Conservation (phyloP, 2,888 invertebrate species). For the Amaurobius ferox region DNA sequence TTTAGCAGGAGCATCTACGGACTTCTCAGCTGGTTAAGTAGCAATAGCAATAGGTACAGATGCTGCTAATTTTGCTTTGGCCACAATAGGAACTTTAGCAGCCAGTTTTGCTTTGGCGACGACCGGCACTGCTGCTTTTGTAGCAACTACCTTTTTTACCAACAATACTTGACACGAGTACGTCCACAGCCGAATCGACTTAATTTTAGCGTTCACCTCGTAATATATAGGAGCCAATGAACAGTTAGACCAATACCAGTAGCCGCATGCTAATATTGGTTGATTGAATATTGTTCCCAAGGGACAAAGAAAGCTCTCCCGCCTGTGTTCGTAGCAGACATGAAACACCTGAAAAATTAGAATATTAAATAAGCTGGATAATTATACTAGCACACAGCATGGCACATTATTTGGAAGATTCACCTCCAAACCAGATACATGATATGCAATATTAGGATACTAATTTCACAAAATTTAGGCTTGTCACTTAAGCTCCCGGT, state of each 20-base stretch:
- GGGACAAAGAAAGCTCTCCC: conserved; percentile 71
- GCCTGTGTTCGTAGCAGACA: conserved; percentile 30
- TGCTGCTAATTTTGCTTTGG: not conserved
- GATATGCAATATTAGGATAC: too few species aligned
- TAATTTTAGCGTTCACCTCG: not conserved
- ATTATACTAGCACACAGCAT: too few species aligned
- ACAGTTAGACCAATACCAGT: conserved; percentile 61
- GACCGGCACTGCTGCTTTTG: not conserved
- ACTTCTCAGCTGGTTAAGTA: too few species aligned
- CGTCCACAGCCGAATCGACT: not conserved
- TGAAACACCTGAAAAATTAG: conserved; percentile 57
- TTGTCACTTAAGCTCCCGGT: too few species aligned
- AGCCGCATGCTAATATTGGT: conserved; percentile 66
- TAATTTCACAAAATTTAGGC: too few species aligned
- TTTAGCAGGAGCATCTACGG: too few species aligned
- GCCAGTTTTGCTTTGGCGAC: not conserved
- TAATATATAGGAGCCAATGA: not conserved
- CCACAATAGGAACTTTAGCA: not conserved
- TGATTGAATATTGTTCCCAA: conserved; percentile 72
- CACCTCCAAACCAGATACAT: too few species aligned
- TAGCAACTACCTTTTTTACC: not conserved
- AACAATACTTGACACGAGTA: not conserved
- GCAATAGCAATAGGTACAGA: too few species aligned
- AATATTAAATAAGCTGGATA: too few species aligned
- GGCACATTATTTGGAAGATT: too few species aligned